These are phyloP conservation scores for Rhodeus uyekii DNA, from an alignment of 2,797 vertebrate species.

Conservation along the genomic window DNA sequence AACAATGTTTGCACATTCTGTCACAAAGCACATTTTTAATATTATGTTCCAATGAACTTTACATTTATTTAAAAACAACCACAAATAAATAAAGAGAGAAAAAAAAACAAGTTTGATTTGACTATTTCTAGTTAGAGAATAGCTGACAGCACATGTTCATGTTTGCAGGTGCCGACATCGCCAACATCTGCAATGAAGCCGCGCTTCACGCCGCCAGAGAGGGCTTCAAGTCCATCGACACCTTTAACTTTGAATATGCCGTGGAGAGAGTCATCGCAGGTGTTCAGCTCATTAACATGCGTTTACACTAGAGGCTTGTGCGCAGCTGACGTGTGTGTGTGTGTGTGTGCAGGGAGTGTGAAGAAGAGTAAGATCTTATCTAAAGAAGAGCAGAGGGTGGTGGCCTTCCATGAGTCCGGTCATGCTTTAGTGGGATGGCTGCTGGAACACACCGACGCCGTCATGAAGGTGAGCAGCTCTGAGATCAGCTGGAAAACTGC, in stretches of 20 bases:
- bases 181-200: slow-evolving; percentile 97
- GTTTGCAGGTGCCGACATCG: slow-evolving; percentile 92
- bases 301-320: neutral
- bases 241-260: slow-evolving; percentile 92
- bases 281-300: slow-evolving; percentile 53
- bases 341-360: slow-evolving; percentile 80
- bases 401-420: slow-evolving; percentile 94
- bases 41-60: too few species aligned
- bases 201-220: slow-evolving; percentile 96
- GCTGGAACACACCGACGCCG: slow-evolving; percentile 94
- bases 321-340: neutral
- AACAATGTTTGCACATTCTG: too few species aligned
- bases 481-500: too few species aligned
- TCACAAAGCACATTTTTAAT: too few species aligned
- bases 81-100: too few species aligned
- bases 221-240: slow-evolving; percentile 89
- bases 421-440: slow-evolving; percentile 95
- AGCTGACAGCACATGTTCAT: neutral
- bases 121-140: too few species aligned
- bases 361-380: slow-evolving; percentile 95
- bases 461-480: slow-evolving; percentile 86
- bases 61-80: too few species aligned
- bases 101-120: too few species aligned
- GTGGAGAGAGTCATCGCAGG: slow-evolving; percentile 96
- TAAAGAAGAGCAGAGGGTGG: slow-evolving; percentile 90